A percentile compares a stretch with the other conserved stretches of the same genome.
Conservation (phyloP, 2,888 invertebrate genomes). For the Cephalotes varians region DNA sequence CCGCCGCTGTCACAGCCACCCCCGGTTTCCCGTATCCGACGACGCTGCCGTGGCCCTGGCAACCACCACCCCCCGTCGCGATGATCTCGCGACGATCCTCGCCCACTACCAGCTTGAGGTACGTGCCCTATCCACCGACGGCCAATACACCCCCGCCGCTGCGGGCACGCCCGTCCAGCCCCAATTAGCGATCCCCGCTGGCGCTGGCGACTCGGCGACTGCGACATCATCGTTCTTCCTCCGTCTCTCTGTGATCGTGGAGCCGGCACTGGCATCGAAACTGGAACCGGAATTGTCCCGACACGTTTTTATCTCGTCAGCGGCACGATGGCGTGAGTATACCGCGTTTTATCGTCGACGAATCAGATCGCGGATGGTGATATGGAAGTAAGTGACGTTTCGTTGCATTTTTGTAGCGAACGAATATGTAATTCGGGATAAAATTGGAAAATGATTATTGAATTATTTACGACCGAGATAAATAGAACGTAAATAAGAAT, state of each 20-base stretch:
- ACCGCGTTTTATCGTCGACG: neutral
- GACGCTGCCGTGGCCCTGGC: conserved; percentile 83
- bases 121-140: conserved; percentile 79
- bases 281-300: conserved; percentile 7
- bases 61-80: conserved; percentile 81
- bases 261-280: neutral
- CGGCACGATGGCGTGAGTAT: neutral
- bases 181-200: conserved; percentile 78
- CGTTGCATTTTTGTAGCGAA: neutral
- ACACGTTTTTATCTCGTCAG: neutral
- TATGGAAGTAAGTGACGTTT: conserved; percentile 22
- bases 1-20: conserved; percentile 74
- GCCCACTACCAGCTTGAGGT: conserved; percentile 80
- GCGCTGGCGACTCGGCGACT: conserved; percentile 27
- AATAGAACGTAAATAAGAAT: neutral
- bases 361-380: conserved; percentile 3
- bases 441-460: neutral
- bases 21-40: conserved; percentile 76
- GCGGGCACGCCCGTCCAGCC: conserved; percentile 77
- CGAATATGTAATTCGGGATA: neutral
- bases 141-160: conserved; percentile 76
- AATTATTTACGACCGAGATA: neutral
- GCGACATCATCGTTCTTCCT: conserved; percentile 35
- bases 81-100: conserved; percentile 82
- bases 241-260: conserved; percentile 42